Evolutionary conservation across 2,113 vertebrate species (phyloP).

Genomic region (Odontesthes bonariensis): DNA sequence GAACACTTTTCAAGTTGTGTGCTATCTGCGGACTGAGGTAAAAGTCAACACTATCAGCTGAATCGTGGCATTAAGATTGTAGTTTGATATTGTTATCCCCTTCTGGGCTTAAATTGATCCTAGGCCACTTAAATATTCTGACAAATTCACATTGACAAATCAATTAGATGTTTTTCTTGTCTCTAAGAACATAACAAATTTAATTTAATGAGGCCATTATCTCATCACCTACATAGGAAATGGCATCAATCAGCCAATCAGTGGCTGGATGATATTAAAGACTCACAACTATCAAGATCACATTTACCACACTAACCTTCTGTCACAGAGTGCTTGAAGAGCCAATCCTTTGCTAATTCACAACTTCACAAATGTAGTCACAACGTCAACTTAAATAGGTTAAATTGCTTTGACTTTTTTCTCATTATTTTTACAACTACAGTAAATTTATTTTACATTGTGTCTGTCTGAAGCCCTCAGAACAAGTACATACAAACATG

Average conservation of each 20-base stretch:
- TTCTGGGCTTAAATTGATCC: neutral
- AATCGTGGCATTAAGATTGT: neutral
- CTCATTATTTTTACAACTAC: too few relatives aligned
- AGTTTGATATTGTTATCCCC: neutral
- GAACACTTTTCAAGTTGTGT: conserved; percentile 2
- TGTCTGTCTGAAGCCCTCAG: too few relatives aligned
- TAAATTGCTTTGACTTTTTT: too few relatives aligned
- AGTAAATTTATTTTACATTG: too few relatives aligned
- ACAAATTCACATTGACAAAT: too few relatives aligned
- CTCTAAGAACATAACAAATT: conserved; percentile 38
- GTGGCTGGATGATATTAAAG: conserved; percentile 50
- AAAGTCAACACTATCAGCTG: neutral
- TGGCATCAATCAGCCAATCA: conserved; percentile 64
- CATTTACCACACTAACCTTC: neutral
- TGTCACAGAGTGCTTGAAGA: neutral
- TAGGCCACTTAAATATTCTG: neutral
- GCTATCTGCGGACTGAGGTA: conserved; percentile 3
- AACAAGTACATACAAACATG: too few relatives aligned
- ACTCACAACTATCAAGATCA: conserved; percentile 17
- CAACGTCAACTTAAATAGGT: too few relatives aligned
- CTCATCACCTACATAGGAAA: conserved; percentile 42
- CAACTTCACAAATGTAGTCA: too few relatives aligned
- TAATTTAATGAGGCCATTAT: conserved; percentile 64
- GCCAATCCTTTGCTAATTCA: too few relatives aligned
- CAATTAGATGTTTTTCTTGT: conserved; percentile 46